These are phyloP conservation scores for Lutra lutra DNA, from an alignment of 2,797 vertebrate genomes.

Conservation along the genomic window DNA sequence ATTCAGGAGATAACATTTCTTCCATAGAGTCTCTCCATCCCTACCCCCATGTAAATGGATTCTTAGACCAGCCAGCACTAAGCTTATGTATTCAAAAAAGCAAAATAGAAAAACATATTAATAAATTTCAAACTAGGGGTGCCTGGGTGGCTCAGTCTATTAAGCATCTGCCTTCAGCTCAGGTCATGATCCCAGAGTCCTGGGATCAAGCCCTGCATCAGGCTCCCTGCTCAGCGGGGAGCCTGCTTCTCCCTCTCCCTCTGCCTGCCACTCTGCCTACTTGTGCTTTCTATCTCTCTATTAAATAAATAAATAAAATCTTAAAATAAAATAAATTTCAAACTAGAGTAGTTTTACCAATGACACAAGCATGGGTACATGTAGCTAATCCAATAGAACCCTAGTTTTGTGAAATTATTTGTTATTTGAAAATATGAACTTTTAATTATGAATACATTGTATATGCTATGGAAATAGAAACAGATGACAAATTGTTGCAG, in stretches of 20 bases:
- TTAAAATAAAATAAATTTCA: too few species aligned
- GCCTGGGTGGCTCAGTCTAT: too few species aligned
- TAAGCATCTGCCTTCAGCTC: too few species aligned
- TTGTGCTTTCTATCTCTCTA: too few species aligned
- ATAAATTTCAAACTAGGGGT: neutral
- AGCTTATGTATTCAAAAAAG: neutral
- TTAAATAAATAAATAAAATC: too few species aligned
- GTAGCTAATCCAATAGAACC: neutral
- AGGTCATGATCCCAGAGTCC: too few species aligned
- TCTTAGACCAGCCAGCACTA: neutral
- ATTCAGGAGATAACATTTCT: neutral
- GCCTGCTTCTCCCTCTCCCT: too few species aligned
- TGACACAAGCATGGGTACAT: neutral
- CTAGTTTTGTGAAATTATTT: conserved; percentile 28
- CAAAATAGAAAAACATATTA: neutral
- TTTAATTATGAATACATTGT: neutral
- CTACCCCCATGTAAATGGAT: neutral
- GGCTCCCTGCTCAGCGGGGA: too few species aligned
- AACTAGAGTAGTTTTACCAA: neutral
- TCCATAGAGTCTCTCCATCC: neutral
- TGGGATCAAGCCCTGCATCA: too few species aligned
- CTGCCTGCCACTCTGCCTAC: too few species aligned
- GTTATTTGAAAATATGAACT: neutral
- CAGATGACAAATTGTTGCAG: neutral
- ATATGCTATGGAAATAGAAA: neutral